Evolutionary conservation across 2,888 invertebrate genomes (phyloP).

Genomic region (Tethea ocularis): DNA sequence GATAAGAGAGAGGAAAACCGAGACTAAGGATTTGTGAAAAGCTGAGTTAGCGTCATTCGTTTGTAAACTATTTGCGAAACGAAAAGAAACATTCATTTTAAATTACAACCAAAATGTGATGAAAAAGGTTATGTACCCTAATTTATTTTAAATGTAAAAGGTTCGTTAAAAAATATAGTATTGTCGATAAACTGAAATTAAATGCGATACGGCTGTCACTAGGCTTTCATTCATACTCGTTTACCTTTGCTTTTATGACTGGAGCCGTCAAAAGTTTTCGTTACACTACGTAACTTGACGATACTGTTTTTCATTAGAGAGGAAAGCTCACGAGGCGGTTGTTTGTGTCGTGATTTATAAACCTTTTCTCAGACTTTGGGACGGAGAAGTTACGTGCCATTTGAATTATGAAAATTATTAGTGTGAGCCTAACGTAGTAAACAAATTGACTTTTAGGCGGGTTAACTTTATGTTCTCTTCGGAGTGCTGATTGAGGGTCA

Average conservation of each 20-base stretch:
- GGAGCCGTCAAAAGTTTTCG: constrained; percentile 27
- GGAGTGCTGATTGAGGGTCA: not conserved
- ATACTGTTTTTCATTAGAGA: constrained; percentile 60
- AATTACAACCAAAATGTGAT: not conserved
- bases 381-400: constrained; percentile 50
- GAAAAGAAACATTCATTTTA: not conserved
- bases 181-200: constrained; percentile 17
- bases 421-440: constrained; percentile 35
- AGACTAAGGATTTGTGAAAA: constrained; percentile 44
- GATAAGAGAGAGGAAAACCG: constrained; percentile 49
- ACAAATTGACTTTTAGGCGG: not conserved
- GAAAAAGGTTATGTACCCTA: not conserved
- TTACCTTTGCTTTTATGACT: constrained; percentile 26
- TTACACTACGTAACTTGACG: constrained; percentile 43
- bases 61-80: constrained; percentile 14
- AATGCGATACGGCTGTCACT: constrained; percentile 13
- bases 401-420: constrained; percentile 53
- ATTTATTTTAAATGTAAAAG: not conserved
- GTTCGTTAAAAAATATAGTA: not conserved
- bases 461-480: constrained; percentile 16
- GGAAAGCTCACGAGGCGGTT: constrained; percentile 39
- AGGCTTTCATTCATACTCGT: constrained; percentile 14
- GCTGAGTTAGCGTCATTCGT: constrained; percentile 35
- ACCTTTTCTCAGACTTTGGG: constrained; percentile 48
- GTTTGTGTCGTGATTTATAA: constrained; percentile 59